Evolutionary conservation across 1,140 invertebrate species (phyloP), one percentile per base, ranked within the genome.

Genomic region (Helicoverpa zea): DNA sequence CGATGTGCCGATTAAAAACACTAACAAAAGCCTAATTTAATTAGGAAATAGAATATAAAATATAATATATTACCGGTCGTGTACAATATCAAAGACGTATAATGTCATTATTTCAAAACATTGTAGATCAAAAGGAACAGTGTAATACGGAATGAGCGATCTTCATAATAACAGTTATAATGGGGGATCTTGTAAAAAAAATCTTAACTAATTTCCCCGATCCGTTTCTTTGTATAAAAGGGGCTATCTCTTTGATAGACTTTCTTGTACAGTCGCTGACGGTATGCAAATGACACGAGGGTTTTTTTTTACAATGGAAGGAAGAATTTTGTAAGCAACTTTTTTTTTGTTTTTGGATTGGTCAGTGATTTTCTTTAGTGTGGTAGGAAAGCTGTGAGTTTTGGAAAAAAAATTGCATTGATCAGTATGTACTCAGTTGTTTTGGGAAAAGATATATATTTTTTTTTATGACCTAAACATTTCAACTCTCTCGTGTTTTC

Each of bases 191-290:
- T 84, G 78, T 47, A 88, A 89, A 90, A 89, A 77, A 79, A 81
- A 49, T 78, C 87, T 89, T 91, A 94, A 92, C 93, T 92, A 93
- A 91, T 94, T 92, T 91, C 86, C 87, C 84, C 88, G 82, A 92
- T 90, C 89, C 91, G 87, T 87, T 88, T 85, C 83, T 89, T 83
- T 79, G 49, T 49, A 92, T 90, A 93, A 92, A 94, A 86, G 88
- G 84, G 85, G 75, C 84, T 89, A 84, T 90, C 90, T 89, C 88
- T 93, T 93, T 92, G 91, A 92, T 91, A 92, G 88, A 90, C 84
- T 88, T 86, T 88, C 82, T 70, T 70, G 83, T 86, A 85, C 76
- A 79, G 63, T 79, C 76, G 64, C 61, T 66, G 14, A 29, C 61
- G 75, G 49, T 77, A 77, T 77, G 75, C 61, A 77, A 77, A 77